Evolutionary conservation across 2,888 invertebrate genomes (phyloP).

Genomic region (Troides oblongomaculatus): DNA sequence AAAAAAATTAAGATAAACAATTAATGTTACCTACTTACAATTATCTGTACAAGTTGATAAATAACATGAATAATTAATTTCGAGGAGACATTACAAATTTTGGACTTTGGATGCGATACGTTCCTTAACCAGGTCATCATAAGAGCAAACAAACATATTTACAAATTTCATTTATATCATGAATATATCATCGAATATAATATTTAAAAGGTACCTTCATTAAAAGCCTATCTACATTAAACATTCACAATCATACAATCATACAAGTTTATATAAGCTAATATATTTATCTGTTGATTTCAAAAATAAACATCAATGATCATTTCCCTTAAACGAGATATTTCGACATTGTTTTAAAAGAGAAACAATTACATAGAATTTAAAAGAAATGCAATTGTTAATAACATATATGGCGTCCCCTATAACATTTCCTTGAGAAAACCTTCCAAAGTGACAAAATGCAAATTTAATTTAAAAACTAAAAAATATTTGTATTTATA

Average conservation of each 20-base stretch:
- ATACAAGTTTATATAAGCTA: slow-evolving; percentile 7
- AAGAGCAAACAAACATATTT: slow-evolving; percentile 59
- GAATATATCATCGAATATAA: slow-evolving; percentile 46
- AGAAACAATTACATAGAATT: slow-evolving; percentile 9
- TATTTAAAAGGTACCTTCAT: slow-evolving; percentile 56
- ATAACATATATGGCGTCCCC: neutral
- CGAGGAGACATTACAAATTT: slow-evolving; percentile 54
- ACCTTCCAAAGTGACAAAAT: neutral
- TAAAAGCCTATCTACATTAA: slow-evolving; percentile 49
- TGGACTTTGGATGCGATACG: slow-evolving; percentile 60
- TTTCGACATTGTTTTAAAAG: neutral
- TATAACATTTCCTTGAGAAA: neutral
- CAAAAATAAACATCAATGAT: neutral
- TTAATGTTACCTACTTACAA: slow-evolving; percentile 73
- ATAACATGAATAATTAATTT: slow-evolving; percentile 64
- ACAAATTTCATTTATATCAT: slow-evolving; percentile 43
- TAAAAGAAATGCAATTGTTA: slow-evolving; percentile 20
- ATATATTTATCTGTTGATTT: slow-evolving; percentile 10
- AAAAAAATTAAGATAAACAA: slow-evolving; percentile 72
- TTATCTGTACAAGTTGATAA: slow-evolving; percentile 75
- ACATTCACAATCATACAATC: slow-evolving; percentile 48
- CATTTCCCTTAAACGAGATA: slow-evolving; percentile 4
- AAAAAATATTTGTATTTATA: neutral
- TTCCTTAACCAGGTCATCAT: slow-evolving; percentile 49
- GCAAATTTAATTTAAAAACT: too few species aligned